Evolutionary conservation across 2,797 vertebrate species (phyloP).

Genomic region (Ceyx erithaca): DNA sequence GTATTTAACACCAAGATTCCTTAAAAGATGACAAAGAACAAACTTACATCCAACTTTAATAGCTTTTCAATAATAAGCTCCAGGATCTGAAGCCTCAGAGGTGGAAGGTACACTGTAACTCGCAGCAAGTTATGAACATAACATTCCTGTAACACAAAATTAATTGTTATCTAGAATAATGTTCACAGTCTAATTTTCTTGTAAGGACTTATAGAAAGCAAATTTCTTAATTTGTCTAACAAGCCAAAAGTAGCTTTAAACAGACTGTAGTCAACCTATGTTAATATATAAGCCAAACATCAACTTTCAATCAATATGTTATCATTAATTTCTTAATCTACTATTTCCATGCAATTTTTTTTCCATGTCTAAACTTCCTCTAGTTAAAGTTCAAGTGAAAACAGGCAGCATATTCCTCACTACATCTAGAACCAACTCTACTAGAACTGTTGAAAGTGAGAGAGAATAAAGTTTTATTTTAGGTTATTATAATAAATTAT

Average conservation of each 20-base stretch:
- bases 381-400: background rate
- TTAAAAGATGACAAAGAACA: background rate
- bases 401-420: background rate
- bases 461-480: background rate
- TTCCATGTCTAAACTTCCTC: background rate
- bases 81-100: slow-evolving; percentile 86
- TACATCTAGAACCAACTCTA: background rate
- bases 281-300: background rate
- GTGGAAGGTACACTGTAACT: slow-evolving; percentile 87
- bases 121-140: slow-evolving; percentile 93
- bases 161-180: background rate
- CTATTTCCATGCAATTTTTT: background rate
- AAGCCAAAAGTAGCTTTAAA: background rate
- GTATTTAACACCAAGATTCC: background rate
- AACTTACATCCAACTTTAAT: slow-evolving; percentile 92
- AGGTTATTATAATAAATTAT: background rate
- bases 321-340: background rate
- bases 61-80: slow-evolving; percentile 89
- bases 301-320: background rate
- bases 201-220: background rate
- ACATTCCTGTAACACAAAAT: slow-evolving; percentile 86
- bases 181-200: background rate
- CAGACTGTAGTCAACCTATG: background rate
- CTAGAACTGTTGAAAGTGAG: background rate
- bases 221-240: background rate